A percentile compares a stretch with the other conserved stretches of the same genome.
Evolutionary conservation across 2,113 vertebrate genomes (phyloP).

Genomic region (Syngnathoides biaculeatus): DNA sequence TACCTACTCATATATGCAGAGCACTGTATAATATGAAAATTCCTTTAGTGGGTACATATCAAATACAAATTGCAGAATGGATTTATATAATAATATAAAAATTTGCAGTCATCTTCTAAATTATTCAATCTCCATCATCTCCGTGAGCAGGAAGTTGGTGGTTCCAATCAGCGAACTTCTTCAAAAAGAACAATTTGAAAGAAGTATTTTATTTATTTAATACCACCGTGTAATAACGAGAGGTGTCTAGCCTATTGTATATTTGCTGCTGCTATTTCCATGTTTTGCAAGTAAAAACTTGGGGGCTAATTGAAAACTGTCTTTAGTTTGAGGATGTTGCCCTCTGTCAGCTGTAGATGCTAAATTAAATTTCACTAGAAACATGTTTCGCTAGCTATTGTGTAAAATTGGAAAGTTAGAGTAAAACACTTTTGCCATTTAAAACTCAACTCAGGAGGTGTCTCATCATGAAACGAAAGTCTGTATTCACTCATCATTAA

Average conservation of each 20-base stretch:
- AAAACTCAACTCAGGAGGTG: not conserved
- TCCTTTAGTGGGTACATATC: not conserved
- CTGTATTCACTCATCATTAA: not conserved
- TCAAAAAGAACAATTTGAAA: conserved; percentile 16
- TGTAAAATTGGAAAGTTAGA: conserved; percentile 2
- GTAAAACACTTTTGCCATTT: conserved; percentile 2
- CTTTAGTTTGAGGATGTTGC: conserved; percentile 29
- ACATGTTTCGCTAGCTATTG: conserved; percentile 14
- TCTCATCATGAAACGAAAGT: not conserved
- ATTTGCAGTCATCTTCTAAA: conserved; percentile 5
- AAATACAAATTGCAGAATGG: not conserved
- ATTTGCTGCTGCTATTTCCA: conserved; percentile 26
- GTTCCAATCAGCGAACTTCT: conserved; percentile 18
- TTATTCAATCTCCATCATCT: conserved; percentile 16
- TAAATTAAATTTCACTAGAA: conserved; percentile 15
- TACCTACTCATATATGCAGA: too few species aligned
- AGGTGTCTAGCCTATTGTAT: conserved; percentile 24
- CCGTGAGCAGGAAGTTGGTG: conserved; percentile 13
- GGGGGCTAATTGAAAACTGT: conserved; percentile 30
- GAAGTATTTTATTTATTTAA: conserved; percentile 13
- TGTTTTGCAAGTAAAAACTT: conserved; percentile 24
- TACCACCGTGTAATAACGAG: conserved; percentile 20
- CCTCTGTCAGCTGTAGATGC: conserved; percentile 34
- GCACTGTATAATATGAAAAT: not conserved
- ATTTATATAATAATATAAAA: not conserved